Percentiles rank a stretch among this genome's conserved stretches.
phyloP scores from a whole-genome alignment of 2,888 invertebrate genomes.

The Microplitis manilae region DNA sequence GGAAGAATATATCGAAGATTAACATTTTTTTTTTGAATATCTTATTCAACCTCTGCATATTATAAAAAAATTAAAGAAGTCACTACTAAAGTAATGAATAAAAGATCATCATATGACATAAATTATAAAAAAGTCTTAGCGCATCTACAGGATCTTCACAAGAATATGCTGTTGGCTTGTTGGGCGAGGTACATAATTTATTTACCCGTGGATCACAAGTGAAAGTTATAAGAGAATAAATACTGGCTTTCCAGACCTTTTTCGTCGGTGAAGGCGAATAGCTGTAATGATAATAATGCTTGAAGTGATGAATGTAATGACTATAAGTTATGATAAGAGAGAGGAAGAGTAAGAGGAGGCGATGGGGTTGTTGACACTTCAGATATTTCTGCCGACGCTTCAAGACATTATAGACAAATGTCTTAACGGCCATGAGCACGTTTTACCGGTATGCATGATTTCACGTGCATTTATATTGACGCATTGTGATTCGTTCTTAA shows the following conservation, averaged over 20 bases:
- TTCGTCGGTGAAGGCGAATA: constrained; percentile 27
- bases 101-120: background rate
- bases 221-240: constrained; percentile 40
- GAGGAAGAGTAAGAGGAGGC: constrained; percentile 19
- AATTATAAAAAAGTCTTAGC: constrained; percentile 5
- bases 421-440: constrained; percentile 26
- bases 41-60: too few species aligned
- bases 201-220: constrained; percentile 26
- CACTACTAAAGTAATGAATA: too few species aligned
- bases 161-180: constrained; percentile 30
- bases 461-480: constrained; percentile 28
- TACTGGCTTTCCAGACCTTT: constrained; percentile 28
- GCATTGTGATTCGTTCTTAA: constrained; percentile 1
- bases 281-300: constrained; percentile 30
- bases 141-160: constrained; percentile 39
- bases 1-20: too few species aligned
- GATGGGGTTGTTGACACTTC: constrained; percentile 43
- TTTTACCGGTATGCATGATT: constrained; percentile 22
- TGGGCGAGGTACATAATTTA: constrained; percentile 24
- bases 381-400: constrained; percentile 37
- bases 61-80: too few species aligned
- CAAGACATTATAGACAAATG: constrained; percentile 26
- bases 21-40: too few species aligned
- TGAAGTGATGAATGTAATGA: constrained; percentile 39
- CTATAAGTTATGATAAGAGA: constrained; percentile 22